Percentiles rank a stretch among this genome's conserved stretches.
These are phyloP conservation scores for Trachelus iudaicus DNA, from an alignment of 2,888 invertebrate genomes.

Conservation along the genomic window DNA sequence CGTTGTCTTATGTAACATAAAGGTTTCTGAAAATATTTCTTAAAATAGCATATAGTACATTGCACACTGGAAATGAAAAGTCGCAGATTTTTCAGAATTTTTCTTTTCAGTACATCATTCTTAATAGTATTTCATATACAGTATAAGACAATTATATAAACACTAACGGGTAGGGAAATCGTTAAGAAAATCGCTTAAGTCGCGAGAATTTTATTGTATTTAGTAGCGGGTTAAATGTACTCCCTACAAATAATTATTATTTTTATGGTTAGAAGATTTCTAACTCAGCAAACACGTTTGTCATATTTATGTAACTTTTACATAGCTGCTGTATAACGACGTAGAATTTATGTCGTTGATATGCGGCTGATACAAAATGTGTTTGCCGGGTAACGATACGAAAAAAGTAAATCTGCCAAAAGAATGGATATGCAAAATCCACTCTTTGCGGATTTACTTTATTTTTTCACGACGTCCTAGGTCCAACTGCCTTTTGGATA, in stretches of 20 bases:
- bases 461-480: neutral
- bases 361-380: too few species aligned
- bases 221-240: neutral
- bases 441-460: neutral
- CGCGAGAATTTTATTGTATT: neutral
- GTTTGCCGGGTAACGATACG: neutral
- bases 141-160: constrained; percentile 2
- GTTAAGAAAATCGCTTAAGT: neutral
- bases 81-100: neutral
- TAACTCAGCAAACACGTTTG: neutral
- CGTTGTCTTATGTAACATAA: neutral
- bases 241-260: neutral
- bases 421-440: neutral
- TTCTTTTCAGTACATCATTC: neutral
- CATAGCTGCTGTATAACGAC: neutral
- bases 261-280: neutral
- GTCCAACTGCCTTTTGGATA: constrained; percentile 14
- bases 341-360: neutral
- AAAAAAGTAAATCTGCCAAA: neutral
- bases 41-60: neutral
- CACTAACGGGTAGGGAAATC: neutral
- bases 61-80: neutral
- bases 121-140: neutral
- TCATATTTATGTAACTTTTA: neutral
- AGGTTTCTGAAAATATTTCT: neutral